Evolutionary conservation across 2,113 vertebrate species (phyloP).

Genomic region (Neoarius graeffei): DNA sequence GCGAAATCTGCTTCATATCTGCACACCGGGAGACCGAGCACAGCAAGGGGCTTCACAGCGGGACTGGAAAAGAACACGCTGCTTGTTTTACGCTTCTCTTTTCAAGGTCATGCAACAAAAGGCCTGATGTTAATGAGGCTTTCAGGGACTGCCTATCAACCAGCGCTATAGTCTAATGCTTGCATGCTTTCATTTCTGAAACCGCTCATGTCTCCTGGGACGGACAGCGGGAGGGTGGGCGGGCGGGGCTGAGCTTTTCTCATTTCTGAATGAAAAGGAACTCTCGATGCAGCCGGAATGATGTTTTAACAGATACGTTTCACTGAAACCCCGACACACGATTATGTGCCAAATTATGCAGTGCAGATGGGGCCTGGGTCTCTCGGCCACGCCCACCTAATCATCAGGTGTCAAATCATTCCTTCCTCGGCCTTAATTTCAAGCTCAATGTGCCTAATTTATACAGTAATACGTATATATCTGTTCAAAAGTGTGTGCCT

Average conservation of each 20-base stretch:
- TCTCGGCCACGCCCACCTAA: conserved; percentile 26
- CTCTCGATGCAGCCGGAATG: not conserved
- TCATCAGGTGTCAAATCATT: conserved; percentile 34
- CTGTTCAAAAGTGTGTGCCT: conserved; percentile 31
- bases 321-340: not conserved
- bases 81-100: conserved; percentile 4
- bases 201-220: conserved; percentile 18
- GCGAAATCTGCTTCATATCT: not conserved
- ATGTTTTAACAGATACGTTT: not conserved
- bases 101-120: conserved; percentile 49
- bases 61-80: not conserved
- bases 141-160: conserved; percentile 37
- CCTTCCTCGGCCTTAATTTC: conserved; percentile 44
- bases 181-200: conserved; percentile 14
- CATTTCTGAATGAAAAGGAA: not conserved
- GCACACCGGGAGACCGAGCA: not conserved
- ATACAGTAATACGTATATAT: conserved; percentile 15
- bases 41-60: not conserved
- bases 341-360: conserved; percentile 34
- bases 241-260: not conserved
- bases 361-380: conserved; percentile 35
- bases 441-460: conserved; percentile 52
- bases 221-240: not conserved
- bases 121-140: conserved; percentile 48
- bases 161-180: conserved; percentile 15